Evolutionary conservation across 1,140 invertebrate species (phyloP).

Genomic region (Aphaenogaster ashmeadi): DNA sequence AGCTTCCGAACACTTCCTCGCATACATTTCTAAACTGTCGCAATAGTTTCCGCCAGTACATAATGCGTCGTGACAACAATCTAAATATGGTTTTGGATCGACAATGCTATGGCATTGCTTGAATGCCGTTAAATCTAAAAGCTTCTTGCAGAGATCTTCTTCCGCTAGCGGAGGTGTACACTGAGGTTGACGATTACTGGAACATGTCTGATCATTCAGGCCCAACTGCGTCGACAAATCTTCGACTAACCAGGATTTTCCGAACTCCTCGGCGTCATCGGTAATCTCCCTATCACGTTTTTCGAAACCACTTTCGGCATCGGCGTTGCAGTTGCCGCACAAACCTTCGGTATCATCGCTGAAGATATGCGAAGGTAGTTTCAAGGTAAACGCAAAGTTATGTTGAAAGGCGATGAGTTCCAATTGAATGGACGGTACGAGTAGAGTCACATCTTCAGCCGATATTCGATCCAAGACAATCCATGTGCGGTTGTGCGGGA

Average conservation of each 20-base stretch:
- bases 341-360: slow-evolving; percentile 92
- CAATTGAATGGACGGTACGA: slow-evolving; percentile 85
- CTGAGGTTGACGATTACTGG: slow-evolving; percentile 78
- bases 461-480: slow-evolving; percentile 80
- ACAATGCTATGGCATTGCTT: slow-evolving; percentile 92
- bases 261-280: slow-evolving; percentile 87
- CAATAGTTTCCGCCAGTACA: slow-evolving; percentile 89
- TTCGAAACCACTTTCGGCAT: slow-evolving; percentile 89
- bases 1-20: slow-evolving; percentile 90
- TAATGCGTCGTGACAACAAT: slow-evolving; percentile 90
- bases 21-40: slow-evolving; percentile 90
- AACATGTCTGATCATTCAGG: slow-evolving; percentile 76
- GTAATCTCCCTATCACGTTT: slow-evolving; percentile 86
- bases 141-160: slow-evolving; percentile 89
- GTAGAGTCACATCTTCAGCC: slow-evolving; percentile 83
- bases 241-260: slow-evolving; percentile 88
- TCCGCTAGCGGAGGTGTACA: slow-evolving; percentile 87
- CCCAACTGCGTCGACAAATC: slow-evolving; percentile 81
- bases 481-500: slow-evolving; percentile 83
- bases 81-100: slow-evolving; percentile 90
- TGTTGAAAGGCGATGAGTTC: slow-evolving; percentile 80
- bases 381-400: slow-evolving; percentile 89
- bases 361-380: slow-evolving; percentile 91
- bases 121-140: slow-evolving; percentile 90
- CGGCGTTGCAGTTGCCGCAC: slow-evolving; percentile 92